Base-by-base conservation (phyloP, 2,797 vertebrate species). In the Delichon dasypus region DNA sequence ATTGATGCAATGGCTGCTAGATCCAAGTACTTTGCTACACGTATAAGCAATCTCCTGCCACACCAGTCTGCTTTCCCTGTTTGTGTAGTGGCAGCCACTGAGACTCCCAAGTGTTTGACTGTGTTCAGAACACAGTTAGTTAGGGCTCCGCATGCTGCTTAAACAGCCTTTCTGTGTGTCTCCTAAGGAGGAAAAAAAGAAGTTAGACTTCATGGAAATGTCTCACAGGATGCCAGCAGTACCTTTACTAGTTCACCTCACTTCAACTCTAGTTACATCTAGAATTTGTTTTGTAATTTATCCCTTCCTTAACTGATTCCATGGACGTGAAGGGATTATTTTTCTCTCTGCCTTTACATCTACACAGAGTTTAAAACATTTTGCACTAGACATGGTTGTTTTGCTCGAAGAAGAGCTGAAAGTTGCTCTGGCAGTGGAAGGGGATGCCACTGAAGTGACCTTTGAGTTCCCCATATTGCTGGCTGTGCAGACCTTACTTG, bases 201-300 rank as follows among this genome's bases (percentile, higher is more conserved):
- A 58, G 6, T 42, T 54, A 42, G 30, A 44, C 58, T 84, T 81
- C 19, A 54, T 84, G 47, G 83, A 90, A 92, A 78, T 36, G 54
- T 61, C 66, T 75, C 1, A 1, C 44, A 68, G 70, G 42, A 74
- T 68, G 80, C 44, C 84, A 87, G 62, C 0, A 0, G 72, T 86
- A 75, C 66, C 86, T 94, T 78, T 93, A 62, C 54, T 78, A 66
- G 67, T 81, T 95, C 80, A 82, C 70, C 80, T 90, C 51, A 29
- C 44, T 81, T 96, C 80, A 95, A 84, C 77, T 92, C 30, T 17
- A 40, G 77, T 58, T 88, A 62, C 44, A 51, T 58, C 67, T 90
- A 85, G 44, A 78, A 81, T 85, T 92, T 89, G 29, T 54, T 79
- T 85, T 89, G 71, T 88, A 91, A 85, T 92, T 89, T 89, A 93